Percentiles rank a stretch among this genome's conserved stretches.
These are phyloP conservation scores for Haplotaxodon microlepis DNA, from an alignment of 2,113 vertebrate species.

Conservation along the genomic window DNA sequence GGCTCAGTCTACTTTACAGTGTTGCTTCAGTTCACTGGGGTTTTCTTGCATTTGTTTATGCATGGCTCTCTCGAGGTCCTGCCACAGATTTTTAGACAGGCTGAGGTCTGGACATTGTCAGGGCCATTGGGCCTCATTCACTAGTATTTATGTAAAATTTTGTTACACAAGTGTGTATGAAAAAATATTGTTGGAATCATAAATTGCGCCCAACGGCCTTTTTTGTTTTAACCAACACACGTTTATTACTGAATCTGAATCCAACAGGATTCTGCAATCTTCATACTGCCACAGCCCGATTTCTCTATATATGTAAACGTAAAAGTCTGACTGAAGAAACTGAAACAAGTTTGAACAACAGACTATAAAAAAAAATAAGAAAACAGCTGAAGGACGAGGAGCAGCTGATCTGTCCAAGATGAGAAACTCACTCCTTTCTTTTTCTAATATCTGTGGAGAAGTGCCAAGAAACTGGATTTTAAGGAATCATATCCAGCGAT, in stretches of 20 bases:
- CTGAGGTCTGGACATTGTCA: neutral
- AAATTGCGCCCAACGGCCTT: accelerated
- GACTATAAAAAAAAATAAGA: neutral
- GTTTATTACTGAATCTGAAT: neutral
- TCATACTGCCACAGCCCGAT: neutral
- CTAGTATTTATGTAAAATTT: neutral
- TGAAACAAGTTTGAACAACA: neutral
- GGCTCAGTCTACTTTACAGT: neutral
- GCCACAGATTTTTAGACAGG: neutral
- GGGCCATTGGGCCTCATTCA: neutral
- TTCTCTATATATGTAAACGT: neutral
- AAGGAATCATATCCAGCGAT: neutral
- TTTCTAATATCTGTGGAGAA: neutral
- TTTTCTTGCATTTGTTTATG: neutral
- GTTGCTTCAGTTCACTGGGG: neutral
- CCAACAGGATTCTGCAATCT: accelerated
- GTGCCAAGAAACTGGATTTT: neutral
- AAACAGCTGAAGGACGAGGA: accelerated
- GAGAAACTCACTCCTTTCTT: neutral
- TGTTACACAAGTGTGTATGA: neutral
- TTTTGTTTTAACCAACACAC: neutral
- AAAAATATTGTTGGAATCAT: neutral
- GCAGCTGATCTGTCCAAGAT: neutral
- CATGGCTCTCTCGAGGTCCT: accelerated
- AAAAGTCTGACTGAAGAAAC: neutral